Evolutionary conservation across 2,888 invertebrate species (phyloP), one percentile per base, ranked within the genome.

Genomic region (Scrobipalpa costella): DNA sequence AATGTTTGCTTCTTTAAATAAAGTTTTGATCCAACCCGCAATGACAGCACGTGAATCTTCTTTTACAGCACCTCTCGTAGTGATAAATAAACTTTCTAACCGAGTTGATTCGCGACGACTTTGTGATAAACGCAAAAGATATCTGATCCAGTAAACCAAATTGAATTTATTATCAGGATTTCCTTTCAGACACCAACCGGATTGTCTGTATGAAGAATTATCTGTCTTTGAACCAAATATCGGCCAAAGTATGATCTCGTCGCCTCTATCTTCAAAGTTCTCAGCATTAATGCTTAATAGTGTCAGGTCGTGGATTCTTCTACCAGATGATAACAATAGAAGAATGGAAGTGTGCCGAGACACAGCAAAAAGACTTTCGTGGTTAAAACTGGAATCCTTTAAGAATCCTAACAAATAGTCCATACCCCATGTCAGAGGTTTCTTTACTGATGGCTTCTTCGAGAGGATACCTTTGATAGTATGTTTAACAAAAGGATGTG

Each of bases 251-350:
- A 40, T n/a, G 8, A 21, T 11, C 15, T 47, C 47, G 6, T 47
- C 47, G 47, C 47, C 47, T 47, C 15, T 47, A 15, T 47, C 47
- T 47, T 47, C 47, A 2, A 47, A 15, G 15, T 47, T n/a, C 15
- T 47, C 50, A 17, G 59, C 0, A 34, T 17, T 6, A 9, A 65
- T n/a, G 7, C 38, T n/a, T 57, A 64, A 38, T 9, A 61, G 47
- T 13, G 68, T 67, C 6, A 69, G 63, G 19, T 68, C 67, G 15
- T 69, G 69, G 2, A 68, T 52, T 9, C 69, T 57, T 61, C 66
- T 59, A 5, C 69, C 69, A 15, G 69, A 66, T 0, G 64, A 63
- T 33, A 69, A 33, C 5, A 69, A 36, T 34, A 69, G 49, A 9
- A n/a, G n/a, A n/a, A n/a, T n/a, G n/a, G n/a, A n/a, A n/a, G n/a